Conservation (phyloP, 2,888 invertebrate species). For the Chrysolina oricalcia region DNA sequence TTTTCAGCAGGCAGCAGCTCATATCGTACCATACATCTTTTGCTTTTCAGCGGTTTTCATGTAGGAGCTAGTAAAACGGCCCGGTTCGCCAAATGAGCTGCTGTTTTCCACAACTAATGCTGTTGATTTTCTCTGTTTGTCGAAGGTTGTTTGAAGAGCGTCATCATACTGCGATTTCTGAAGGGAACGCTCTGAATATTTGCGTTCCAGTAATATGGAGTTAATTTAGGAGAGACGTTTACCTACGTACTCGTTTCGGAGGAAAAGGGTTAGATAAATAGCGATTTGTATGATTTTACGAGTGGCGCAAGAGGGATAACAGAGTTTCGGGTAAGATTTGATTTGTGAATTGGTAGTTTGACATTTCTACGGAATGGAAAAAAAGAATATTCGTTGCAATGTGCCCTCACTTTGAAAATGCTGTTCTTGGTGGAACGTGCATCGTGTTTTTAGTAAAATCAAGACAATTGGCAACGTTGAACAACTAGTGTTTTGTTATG, state of each 20-base stretch:
- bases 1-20: neutral
- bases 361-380: neutral
- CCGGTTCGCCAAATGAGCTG: neutral
- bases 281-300: neutral
- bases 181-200: constrained; percentile 10
- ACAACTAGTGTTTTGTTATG: no score
- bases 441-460: no score
- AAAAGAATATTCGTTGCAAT: neutral
- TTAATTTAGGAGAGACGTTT: constrained; percentile 9
- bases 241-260: neutral
- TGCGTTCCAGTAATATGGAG: constrained; percentile 6
- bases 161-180: constrained; percentile 4
- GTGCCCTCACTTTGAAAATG: no score
- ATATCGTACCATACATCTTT: neutral
- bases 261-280: neutral
- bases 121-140: constrained; percentile 17
- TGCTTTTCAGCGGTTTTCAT: neutral
- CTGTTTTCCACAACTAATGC: constrained; percentile 2
- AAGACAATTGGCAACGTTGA: no score
- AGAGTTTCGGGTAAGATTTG: neutral
- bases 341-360: neutral
- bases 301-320: neutral
- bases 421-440: no score
- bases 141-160: neutral
- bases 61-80: neutral